A percentile compares a stretch with the other conserved stretches of the same genome.
Evolutionary conservation across 2,888 invertebrate species (phyloP).

Genomic region (Drosophila aldrichi): DNA sequence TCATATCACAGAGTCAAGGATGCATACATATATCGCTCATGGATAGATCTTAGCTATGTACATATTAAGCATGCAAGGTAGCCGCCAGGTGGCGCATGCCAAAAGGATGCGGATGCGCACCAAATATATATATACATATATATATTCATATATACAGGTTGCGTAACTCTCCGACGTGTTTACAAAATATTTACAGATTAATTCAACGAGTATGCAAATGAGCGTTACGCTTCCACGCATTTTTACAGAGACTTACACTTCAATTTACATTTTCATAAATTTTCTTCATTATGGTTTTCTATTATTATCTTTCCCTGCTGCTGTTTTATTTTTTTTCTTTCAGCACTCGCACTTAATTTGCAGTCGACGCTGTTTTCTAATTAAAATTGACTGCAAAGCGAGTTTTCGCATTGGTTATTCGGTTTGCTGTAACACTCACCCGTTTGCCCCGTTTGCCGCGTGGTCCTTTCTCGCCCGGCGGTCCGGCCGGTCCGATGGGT

Average conservation of each 20-base stretch:
- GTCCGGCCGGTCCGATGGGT: conserved; percentile 90
- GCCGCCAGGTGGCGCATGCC: conserved; percentile 52
- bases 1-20: conserved; percentile 56
- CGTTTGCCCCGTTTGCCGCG: conserved; percentile 97
- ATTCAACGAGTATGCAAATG: conserved; percentile 58
- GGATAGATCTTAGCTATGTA: conserved; percentile 21
- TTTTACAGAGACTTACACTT: conserved; percentile 63
- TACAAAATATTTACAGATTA: conserved; percentile 73
- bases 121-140: conserved; percentile 37
- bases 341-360: conserved; percentile 31
- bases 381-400: conserved; percentile 60
- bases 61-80: conserved; percentile 52
- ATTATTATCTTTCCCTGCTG: conserved; percentile 5
- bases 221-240: conserved; percentile 61
- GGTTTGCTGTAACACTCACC: conserved; percentile 88
- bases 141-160: conserved; percentile 49
- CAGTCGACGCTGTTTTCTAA: conserved; percentile 47
- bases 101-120: conserved; percentile 53
- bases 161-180: conserved; percentile 6
- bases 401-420: conserved; percentile 46
- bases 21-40: conserved; percentile 39
- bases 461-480: conserved; percentile 94
- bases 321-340: not conserved
- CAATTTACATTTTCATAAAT: conserved; percentile 75
- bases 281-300: conserved; percentile 42